Base-by-base conservation (phyloP, 2,888 invertebrate genomes). In the Leptopilina syphax region DNA sequence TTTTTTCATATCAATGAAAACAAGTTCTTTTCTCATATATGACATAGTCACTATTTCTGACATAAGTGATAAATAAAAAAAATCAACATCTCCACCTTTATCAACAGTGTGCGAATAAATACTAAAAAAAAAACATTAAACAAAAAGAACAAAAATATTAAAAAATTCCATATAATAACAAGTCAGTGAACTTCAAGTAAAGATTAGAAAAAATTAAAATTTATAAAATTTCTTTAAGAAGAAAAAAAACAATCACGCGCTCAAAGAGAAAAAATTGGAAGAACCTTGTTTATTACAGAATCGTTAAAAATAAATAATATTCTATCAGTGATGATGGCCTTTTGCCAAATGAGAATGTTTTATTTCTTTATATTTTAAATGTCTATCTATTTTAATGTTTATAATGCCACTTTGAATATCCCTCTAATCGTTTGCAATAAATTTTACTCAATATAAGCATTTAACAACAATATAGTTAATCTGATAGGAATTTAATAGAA, bases 251-350 rank as follows among this genome's bases (percentile, higher is more conserved):
- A n/a, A 18, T 18, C 18, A n/a, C 7, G n/a, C 1, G 34, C 34
- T n/a, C 13, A n/a, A 13, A n/a, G 7, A n/a, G 60, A 60, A n/a
- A n/a, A 60, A 18, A 4, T 24, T 24, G 63, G 8, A 63, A 63
- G 18, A 63, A 9, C 24, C 63, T 24, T 18, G n/a, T 27, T 27
- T 10, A 67, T 77, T 65, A n/a, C 68, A 3, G 18, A 77, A 54
- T 50, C 67, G 12, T 67, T 65, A 41, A 57, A 73, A 73, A 73
- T 73, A 73, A 73, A 73, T 73, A 70, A 57, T 54, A 73, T 54
- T 57, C 27, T 73, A 73, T 13, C 8, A 73, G 73, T 13, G 54
- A 13, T 13, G 57, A 34, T 57, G 73, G 73, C 24, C 27, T 57
- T 73, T 8, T 73, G 73, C 73, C 57, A 73, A 73, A 73, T 34